Base-by-base conservation (phyloP, 1,140 invertebrate species). In the Lordiphosa stackelbergi region DNA sequence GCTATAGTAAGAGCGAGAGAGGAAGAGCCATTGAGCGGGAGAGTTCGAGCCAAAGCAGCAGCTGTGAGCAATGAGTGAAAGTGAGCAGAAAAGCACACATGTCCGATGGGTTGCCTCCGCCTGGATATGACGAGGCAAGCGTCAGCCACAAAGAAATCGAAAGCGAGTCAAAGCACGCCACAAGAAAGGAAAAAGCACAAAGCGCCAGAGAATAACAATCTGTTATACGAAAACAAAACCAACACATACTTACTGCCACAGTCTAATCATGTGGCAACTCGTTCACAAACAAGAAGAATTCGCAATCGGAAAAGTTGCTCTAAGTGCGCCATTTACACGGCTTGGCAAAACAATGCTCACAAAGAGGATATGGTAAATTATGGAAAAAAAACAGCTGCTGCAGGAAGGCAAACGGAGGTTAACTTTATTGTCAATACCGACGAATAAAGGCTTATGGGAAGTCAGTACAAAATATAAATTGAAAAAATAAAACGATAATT, bases 21-120 rank as follows among this genome's bases (percentile, higher is more conserved):
- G 43, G 24, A 46, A 46, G 13, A 46, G 43, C 43, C 24, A 46
- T 28, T 34, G 43, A 46, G 43, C 28, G 70, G 57, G 51, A 56
- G 57, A 24, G 5, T 24, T 5, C 22, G 22, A 54, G 51, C 47
- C 45, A 48, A 9, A 55, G 38, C 53, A 74, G 61, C 75, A 64
- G 75, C 74, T 81, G 75, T 69, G 69, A 79, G 69, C 74, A 69
- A 57, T 73, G 74, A 79, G 77, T 81, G 75, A 79, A 79, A 79
- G 75, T 79, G 77, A 79, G 77, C 75, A 81, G 71, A 81, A 78
- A 79, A 81, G 75, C 75, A 69, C 75, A 79, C 75, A 77, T 81
- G 75, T 75, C 77, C 71, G 62, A 59, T 66, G 62, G 47, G 28
- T 66, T 49, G 46, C 46, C 43, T 35, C 42, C 59, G 56, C 69